Conservation (phyloP, 2,797 vertebrate genomes). For the Propithecus deckenii region DNA sequence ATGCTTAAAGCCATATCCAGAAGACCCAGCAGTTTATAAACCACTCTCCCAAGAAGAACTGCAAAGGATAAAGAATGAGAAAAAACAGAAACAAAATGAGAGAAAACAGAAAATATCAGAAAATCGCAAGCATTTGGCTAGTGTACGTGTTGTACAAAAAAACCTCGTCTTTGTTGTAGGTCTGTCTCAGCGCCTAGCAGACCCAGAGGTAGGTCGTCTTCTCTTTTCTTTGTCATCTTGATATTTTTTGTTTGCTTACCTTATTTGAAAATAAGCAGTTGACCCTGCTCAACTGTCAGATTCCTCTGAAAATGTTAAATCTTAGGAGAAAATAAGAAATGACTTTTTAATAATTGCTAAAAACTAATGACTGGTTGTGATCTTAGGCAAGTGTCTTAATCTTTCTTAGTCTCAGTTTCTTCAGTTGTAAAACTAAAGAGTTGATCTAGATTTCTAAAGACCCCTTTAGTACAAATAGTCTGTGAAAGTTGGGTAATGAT, state of each 20-base stretch:
- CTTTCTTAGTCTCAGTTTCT: conserved; percentile 31
- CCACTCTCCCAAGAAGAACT: conserved; percentile 99
- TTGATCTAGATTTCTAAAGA: background rate
- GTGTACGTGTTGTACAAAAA: conserved; percentile 98
- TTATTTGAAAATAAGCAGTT: conserved; percentile 37
- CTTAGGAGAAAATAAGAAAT: conserved; percentile 35
- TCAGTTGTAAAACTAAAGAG: conserved; percentile 27
- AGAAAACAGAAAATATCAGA: conserved; percentile 99
- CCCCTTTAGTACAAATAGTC: background rate
- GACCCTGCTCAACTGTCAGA: background rate
- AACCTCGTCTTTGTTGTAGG: conserved; percentile 99
- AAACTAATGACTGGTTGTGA: background rate
- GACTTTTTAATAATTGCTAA: conserved; percentile 2
- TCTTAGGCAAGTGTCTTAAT: conserved; percentile 24
- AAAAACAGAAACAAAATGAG: conserved; percentile 99
- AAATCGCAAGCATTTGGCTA: conserved; percentile 99
- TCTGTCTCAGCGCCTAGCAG: conserved; percentile 96
- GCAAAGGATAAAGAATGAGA: conserved; percentile 99
- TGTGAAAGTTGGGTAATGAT: background rate
- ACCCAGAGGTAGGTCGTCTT: conserved; percentile 93
- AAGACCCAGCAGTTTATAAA: conserved; percentile 99
- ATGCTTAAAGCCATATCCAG: conserved; percentile 95
- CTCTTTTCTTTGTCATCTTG: conserved; percentile 6
- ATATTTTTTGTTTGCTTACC: background rate
- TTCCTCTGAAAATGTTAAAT: conserved; percentile 45